Base-by-base conservation (phyloP, 2,113 vertebrate genomes). In the Baryphthengus martii region DNA sequence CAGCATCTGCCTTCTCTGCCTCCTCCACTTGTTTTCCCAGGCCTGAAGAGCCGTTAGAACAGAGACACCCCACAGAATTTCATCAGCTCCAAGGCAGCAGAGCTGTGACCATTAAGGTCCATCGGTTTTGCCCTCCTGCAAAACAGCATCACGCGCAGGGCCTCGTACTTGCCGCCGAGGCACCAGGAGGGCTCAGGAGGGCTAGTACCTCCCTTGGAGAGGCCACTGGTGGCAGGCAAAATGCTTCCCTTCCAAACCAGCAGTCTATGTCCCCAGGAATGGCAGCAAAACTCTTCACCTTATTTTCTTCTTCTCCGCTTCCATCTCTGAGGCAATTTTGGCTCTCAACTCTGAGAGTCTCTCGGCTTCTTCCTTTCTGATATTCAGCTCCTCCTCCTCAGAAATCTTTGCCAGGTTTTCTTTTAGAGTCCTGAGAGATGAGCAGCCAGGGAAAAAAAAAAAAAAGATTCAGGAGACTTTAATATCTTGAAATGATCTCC, bases 281-380 rank as follows among this genome's bases (percentile, higher is more conserved):
- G 16, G 9, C 26, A 55, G 44, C 42, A 79, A 19, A 35, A 7
- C 71, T n/a, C 55, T 9, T 94, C 92, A 99, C 99, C 98, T 99
- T 62, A 99, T 96, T 35, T 68, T 97, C 40, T 95, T 81, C 55
- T 97, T 87, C 77, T 98, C 96, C 7, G 91, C 92, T 35, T 98
- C 94, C 0, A 75, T 53, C 80, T 98, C 98, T 1, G 44, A 93
- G 68, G 45, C 39, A 2, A 97, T 92, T 25, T 97, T 96, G 56
- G 96, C 97, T 86, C 94, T 91, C 31, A 99, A 97, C 62, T 89
- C 95, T 17, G 97, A 73, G 3, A 99, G 97, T 17, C 42, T 97
- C 78, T 74, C 68, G 0, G 90, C 65, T 42, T 96, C 96, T 72
- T 98, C 98, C 52, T 97, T 93, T 9, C 94, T 97, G 96, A 99